phyloP scores from a whole-genome alignment of 2,888 invertebrate species.

The Brachypterus glaber region DNA sequence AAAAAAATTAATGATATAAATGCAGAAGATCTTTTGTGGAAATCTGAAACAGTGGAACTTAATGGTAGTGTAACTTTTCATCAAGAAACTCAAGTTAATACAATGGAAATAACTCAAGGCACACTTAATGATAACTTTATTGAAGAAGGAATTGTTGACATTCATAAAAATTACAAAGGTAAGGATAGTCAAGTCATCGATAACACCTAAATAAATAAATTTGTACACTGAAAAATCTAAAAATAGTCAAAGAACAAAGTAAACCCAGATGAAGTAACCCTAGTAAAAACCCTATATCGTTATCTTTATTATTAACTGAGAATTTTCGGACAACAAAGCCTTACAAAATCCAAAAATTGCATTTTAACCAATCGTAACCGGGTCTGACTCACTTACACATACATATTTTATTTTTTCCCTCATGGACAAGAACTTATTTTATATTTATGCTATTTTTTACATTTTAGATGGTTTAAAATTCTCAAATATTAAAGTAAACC shows the following conservation, averaged over 20 bases:
- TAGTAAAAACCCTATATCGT: too few relatives aligned
- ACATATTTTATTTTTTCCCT: neutral
- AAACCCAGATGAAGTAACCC: too few relatives aligned
- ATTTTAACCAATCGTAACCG: too few relatives aligned
- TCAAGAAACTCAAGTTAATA: conserved; percentile 20
- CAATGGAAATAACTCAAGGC: conserved; percentile 19
- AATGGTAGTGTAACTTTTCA: conserved; percentile 30
- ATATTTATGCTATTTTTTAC: neutral
- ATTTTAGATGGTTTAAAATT: conserved; percentile 24
- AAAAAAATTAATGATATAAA: conserved; percentile 28
- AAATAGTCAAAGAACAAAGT: too few relatives aligned
- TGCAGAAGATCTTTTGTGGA: conserved; percentile 24
- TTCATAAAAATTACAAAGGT: conserved; percentile 20
- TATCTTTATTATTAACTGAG: too few relatives aligned
- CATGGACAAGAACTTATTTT: neutral
- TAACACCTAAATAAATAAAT: too few relatives aligned
- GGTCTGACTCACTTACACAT: too few relatives aligned
- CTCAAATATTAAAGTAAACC: conserved; percentile 21
- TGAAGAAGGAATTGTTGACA: conserved; percentile 22
- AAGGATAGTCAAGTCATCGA: conserved; percentile 5
- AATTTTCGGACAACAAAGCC: too few relatives aligned
- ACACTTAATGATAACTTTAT: conserved; percentile 24
- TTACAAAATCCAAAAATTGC: too few relatives aligned
- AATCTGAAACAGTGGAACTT: conserved; percentile 20
- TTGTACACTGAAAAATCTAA: too few relatives aligned